Percentiles rank a stretch among this genome's conserved stretches.
phyloP scores from a whole-genome alignment of 37 sponge, comb jelly and placozoan species.

The Hexactinellida sp. region DNA sequence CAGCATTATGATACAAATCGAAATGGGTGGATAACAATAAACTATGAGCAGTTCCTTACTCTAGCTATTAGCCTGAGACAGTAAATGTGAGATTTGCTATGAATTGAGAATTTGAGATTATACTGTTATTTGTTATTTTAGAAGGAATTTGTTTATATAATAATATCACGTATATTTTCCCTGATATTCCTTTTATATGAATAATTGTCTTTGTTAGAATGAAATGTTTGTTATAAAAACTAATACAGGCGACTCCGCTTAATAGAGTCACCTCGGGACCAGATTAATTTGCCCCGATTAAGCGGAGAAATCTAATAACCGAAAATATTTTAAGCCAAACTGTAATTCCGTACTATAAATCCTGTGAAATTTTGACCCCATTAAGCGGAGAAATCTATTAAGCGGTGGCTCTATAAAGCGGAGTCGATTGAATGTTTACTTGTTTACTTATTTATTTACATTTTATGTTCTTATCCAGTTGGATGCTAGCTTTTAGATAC shows the following conservation, averaged over 20 bases:
- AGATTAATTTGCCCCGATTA: no score
- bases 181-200: neutral
- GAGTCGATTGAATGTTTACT: no score
- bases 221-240: neutral
- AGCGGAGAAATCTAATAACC: no score
- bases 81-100: neutral
- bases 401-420: no score
- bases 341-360: no score
- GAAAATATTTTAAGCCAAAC: no score
- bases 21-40: slow-evolving; percentile 88
- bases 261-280: no score
- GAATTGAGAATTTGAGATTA: neutral
- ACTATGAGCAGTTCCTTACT: slow-evolving; percentile 92
- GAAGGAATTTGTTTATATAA: neutral
- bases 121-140: neutral
- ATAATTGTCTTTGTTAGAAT: neutral
- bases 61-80: slow-evolving; percentile 62
- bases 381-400: no score
- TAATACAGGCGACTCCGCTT: neutral
- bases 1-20: slow-evolving; percentile 74
- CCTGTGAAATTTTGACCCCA: no score
- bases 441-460: no score
- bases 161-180: neutral
- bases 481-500: neutral
- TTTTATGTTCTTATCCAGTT: neutral